Conservation (phyloP, 1,140 invertebrate species). For the Hetaerina americana region DNA sequence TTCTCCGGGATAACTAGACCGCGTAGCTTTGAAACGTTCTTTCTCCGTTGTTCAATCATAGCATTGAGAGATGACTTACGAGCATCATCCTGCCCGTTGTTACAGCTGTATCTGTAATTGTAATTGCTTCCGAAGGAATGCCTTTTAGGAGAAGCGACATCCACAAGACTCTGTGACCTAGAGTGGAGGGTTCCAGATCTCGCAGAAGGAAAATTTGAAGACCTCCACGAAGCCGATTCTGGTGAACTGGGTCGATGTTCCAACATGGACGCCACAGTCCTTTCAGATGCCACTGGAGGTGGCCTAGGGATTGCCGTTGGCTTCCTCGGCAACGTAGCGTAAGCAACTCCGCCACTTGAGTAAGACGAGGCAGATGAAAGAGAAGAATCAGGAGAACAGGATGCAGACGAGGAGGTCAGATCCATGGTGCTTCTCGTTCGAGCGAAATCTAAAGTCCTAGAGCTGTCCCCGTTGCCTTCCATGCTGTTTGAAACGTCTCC, state of each 20-base stretch:
- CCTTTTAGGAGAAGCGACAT: slow-evolving; percentile 16
- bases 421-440: slow-evolving; percentile 29
- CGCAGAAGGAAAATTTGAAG: slow-evolving; percentile 14
- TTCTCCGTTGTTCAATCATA: slow-evolving; percentile 62
- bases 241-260: not conserved
- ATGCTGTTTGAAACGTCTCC: slow-evolving; percentile 17
- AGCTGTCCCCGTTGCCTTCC: slow-evolving; percentile 14
- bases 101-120: slow-evolving; percentile 19
- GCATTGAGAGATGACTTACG: slow-evolving; percentile 44
- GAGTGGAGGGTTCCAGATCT: slow-evolving; percentile 15
- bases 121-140: not conserved
- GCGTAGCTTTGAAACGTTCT: slow-evolving; percentile 66
- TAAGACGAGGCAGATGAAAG: slow-evolving; percentile 21
- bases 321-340: slow-evolving; percentile 19
- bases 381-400: slow-evolving; percentile 23
- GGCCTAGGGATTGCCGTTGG: slow-evolving; percentile 6
- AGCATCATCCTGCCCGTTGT: slow-evolving; percentile 27
- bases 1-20: slow-evolving; percentile 75
- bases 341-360: slow-evolving; percentile 12
- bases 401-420: slow-evolving; percentile 18
- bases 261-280: not conserved
- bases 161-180: slow-evolving; percentile 22
- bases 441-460: slow-evolving; percentile 16
- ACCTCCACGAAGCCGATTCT: slow-evolving; percentile 11
- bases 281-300: not conserved